Evolutionary conservation across 2,888 invertebrate genomes (phyloP).

Genomic region (Tachina fera): DNA sequence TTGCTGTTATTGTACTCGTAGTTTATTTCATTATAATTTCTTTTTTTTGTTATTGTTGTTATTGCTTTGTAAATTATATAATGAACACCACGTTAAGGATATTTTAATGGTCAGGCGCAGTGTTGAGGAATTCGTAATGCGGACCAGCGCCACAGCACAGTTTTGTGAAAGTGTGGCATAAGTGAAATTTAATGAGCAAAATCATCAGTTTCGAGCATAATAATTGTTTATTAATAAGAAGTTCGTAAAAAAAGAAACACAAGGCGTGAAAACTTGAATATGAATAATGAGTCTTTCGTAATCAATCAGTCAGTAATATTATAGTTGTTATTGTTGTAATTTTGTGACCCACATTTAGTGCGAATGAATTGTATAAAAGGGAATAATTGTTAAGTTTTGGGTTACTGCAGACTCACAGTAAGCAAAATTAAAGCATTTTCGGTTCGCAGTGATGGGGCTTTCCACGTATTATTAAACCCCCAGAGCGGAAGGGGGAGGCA

Average conservation of each 20-base stretch:
- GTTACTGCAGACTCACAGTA: too few species aligned
- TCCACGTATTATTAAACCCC: too few species aligned
- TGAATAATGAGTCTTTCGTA: constrained; percentile 7
- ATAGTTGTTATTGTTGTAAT: too few species aligned
- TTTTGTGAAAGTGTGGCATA: constrained; percentile 9
- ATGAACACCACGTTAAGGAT: constrained; percentile 54
- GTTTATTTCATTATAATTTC: constrained; percentile 8
- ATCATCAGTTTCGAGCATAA: constrained; percentile 32
- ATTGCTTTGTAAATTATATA: constrained; percentile 16
- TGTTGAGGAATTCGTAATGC: background rate
- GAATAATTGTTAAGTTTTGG: background rate
- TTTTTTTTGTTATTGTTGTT: background rate
- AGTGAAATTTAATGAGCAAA: constrained; percentile 39
- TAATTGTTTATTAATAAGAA: constrained; percentile 30
- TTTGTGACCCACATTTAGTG: background rate
- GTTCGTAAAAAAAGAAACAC: background rate
- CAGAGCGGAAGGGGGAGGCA: too few species aligned
- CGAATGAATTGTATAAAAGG: background rate
- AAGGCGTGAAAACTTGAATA: background rate
- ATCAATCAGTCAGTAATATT: constrained; percentile 8
- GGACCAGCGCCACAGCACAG: background rate
- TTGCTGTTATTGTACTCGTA: background rate
- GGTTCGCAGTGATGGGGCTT: too few species aligned
- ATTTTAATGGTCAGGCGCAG: constrained; percentile 42
- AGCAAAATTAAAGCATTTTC: too few species aligned